phyloP scores from a whole-genome alignment of 2,113 vertebrate species.

The Bubo scandiacus region DNA sequence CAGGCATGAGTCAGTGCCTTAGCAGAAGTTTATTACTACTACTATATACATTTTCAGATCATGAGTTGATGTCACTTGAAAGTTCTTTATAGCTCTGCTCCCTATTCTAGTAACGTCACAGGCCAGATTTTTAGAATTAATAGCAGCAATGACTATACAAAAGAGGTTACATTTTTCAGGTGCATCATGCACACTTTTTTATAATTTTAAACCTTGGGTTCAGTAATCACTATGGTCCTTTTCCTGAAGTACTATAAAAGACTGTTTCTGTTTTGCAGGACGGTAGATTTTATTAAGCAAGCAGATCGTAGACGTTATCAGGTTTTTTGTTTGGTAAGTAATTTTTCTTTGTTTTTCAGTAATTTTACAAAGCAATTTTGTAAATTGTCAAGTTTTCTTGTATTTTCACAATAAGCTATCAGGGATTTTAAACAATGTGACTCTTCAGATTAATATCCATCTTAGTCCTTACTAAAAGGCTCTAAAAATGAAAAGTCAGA shows the following conservation, averaged over 20 bases:
- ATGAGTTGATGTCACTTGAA: not conserved
- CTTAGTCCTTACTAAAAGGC: not conserved
- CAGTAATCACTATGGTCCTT: not conserved
- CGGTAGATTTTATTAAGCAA: not conserved
- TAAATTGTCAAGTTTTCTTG: not conserved
- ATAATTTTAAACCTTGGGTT: not conserved
- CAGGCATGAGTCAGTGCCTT: not conserved
- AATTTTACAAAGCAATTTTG: not conserved
- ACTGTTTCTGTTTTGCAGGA: not conserved
- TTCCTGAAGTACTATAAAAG: not conserved
- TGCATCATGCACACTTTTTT: not conserved
- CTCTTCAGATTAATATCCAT: not conserved
- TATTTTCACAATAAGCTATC: not conserved
- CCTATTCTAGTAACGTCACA: not conserved
- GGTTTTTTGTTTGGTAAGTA: not conserved
- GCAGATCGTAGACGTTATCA: not conserved
- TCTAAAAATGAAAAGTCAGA: not conserved
- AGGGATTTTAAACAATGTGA: not conserved
- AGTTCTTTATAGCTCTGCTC: not conserved
- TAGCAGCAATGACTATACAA: not conserved
- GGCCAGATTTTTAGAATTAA: not conserved
- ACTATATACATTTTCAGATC: not conserved
- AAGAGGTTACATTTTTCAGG: not conserved
- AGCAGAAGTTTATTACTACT: not conserved
- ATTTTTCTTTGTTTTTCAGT: not conserved